These are phyloP conservation scores for Tachuris rubrigastra DNA, from an alignment of 2,113 vertebrate genomes.

Conservation along the genomic window DNA sequence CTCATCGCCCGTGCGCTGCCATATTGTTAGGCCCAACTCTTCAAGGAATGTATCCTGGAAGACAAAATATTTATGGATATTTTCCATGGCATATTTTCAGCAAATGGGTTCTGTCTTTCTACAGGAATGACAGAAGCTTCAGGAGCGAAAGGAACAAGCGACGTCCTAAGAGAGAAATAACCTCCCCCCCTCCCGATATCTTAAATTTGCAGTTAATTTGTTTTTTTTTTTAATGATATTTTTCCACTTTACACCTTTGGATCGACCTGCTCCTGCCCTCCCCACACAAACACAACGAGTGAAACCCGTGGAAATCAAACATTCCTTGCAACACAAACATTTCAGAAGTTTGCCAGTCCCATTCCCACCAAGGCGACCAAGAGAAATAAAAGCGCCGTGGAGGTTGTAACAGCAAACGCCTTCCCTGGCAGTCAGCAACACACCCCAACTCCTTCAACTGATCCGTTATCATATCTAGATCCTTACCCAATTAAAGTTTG, in stretches of 20 bases:
- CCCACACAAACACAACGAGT: not conserved
- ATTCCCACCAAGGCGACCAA: not conserved
- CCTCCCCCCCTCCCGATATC: not conserved
- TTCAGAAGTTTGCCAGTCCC: not conserved
- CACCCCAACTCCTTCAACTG: not conserved
- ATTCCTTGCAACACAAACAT: not conserved
- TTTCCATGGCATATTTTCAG: conserved; percentile 13
- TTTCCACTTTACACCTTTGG: not conserved
- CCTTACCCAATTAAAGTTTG: not conserved
- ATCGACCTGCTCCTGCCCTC: not conserved
- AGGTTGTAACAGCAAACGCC: not conserved
- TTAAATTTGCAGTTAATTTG: not conserved
- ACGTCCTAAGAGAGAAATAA: not conserved
- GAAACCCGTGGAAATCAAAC: conserved; percentile 5
- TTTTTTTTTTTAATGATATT: not conserved
- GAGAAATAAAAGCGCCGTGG: not conserved
- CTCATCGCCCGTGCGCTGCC: conserved; percentile 15
- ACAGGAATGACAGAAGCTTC: not conserved
- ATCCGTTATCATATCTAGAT: not conserved
- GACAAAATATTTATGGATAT: conserved; percentile 61
- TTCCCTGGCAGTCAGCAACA: not conserved
- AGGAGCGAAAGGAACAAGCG: not conserved
- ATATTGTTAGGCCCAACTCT: conserved; percentile 63
- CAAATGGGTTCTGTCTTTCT: not conserved
- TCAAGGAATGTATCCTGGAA: conserved; percentile 43